Evolutionary conservation across 2,888 invertebrate species (phyloP).

Genomic region (Hoplodrina ambigua): DNA sequence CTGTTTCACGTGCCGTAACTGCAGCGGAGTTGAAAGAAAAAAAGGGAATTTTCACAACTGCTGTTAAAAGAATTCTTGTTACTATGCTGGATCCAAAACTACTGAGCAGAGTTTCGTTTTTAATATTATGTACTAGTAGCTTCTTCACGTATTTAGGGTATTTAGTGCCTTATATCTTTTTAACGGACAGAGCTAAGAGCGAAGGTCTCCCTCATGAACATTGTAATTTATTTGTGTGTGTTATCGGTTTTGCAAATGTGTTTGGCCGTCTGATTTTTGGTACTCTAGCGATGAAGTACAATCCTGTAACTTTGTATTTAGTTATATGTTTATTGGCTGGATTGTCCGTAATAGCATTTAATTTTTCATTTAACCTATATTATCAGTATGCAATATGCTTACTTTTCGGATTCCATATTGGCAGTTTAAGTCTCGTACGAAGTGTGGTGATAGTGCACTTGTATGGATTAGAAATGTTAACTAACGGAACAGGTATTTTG

Average conservation of each 20-base stretch:
- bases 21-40: constrained; percentile 79
- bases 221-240: constrained; percentile 81
- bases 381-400: constrained; percentile 80
- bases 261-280: constrained; percentile 78
- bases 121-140: constrained; percentile 75
- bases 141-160: constrained; percentile 78
- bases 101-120: constrained; percentile 78
- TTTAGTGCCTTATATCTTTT: constrained; percentile 82
- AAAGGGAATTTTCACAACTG: constrained; percentile 82
- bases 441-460: constrained; percentile 80
- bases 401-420: constrained; percentile 79
- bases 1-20: constrained; percentile 84
- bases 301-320: constrained; percentile 73
- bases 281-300: constrained; percentile 75
- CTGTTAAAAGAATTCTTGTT: constrained; percentile 82
- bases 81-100: constrained; percentile 86
- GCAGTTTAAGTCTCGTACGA: constrained; percentile 77
- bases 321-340: constrained; percentile 72
- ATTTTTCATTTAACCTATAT: constrained; percentile 75
- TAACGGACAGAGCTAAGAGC: constrained; percentile 76
- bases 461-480: constrained; percentile 84
- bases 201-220: constrained; percentile 75
- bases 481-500: constrained; percentile 84
- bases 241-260: constrained; percentile 79
- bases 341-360: constrained; percentile 74